Evolutionary conservation across 2,888 invertebrate genomes (phyloP).

Genomic region (Epinotia bilunana): DNA sequence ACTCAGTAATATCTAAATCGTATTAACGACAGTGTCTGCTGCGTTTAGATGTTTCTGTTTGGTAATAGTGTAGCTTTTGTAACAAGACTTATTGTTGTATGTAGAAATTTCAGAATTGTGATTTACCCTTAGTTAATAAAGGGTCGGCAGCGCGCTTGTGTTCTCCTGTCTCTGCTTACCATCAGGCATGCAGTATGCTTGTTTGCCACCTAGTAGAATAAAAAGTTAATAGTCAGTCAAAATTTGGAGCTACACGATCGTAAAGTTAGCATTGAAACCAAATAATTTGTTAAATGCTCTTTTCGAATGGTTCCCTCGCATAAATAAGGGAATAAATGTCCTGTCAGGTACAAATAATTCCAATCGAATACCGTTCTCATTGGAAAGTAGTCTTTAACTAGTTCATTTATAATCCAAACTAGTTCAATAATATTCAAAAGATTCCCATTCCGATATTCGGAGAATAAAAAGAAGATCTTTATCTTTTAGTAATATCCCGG

Average conservation of each 20-base stretch:
- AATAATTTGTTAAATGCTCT: too few species aligned
- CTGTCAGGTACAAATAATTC: not conserved
- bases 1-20: not conserved
- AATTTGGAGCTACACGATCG: too few species aligned
- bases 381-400: constrained; percentile 4
- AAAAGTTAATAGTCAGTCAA: too few species aligned
- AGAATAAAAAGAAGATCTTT: constrained; percentile 26
- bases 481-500: constrained; percentile 19
- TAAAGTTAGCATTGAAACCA: too few species aligned
- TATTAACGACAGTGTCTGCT: not conserved
- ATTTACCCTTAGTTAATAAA: not conserved
- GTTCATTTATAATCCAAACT: constrained; percentile 14
- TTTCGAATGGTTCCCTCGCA: not conserved
- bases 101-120: too few species aligned
- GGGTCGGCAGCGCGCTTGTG: too few species aligned
- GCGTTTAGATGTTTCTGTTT: constrained; percentile 1
- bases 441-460: not conserved
- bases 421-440: constrained; percentile 20
- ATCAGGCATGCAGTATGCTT: too few species aligned
- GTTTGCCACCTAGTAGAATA: too few species aligned
- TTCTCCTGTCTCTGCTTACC: too few species aligned
- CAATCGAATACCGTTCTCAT: not conserved
- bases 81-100: not conserved
- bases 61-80: not conserved
- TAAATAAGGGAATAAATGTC: constrained; percentile 4